phyloP scores from a whole-genome alignment of 2,113 vertebrate genomes.

The Sisor rabdophorus region DNA sequence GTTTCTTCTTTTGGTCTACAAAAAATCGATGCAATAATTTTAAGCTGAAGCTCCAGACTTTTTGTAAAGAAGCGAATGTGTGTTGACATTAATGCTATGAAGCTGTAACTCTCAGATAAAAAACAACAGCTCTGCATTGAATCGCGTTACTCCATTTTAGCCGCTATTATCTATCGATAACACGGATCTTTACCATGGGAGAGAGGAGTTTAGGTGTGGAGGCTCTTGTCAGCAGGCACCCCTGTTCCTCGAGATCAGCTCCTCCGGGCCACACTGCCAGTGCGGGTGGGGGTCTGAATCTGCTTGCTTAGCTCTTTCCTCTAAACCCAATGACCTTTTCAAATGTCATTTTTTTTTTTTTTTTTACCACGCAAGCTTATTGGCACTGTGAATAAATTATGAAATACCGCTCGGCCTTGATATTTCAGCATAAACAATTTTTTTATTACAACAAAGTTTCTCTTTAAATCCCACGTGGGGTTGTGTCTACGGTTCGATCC shows the following conservation, averaged over 20 bases:
- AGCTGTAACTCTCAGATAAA: not conserved
- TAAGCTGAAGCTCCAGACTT: not conserved
- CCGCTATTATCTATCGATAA: conserved; percentile 34
- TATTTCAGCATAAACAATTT: not conserved
- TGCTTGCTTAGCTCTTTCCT: conserved; percentile 36
- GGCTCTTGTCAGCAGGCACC: conserved; percentile 11
- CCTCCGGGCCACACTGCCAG: conserved; percentile 16
- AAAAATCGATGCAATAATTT: conserved; percentile 35
- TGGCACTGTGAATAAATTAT: conserved; percentile 38
- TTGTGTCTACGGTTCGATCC: not conserved
- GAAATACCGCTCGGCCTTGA: conserved; percentile 21
- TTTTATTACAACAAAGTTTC: not conserved
- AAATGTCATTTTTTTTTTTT: conserved; percentile 43
- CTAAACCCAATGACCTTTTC: conserved; percentile 37
- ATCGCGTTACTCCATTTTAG: conserved; percentile 12
- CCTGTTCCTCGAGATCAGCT: conserved; percentile 19
- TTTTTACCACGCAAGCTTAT: conserved; percentile 21
- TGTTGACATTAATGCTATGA: not conserved
- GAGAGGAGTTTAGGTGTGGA: not conserved
- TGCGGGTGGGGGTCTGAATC: conserved; percentile 9
- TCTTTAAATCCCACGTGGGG: not conserved
- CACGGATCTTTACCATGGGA: conserved; percentile 1
- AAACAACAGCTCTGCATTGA: conserved; percentile 1
- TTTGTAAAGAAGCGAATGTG: conserved; percentile 20
- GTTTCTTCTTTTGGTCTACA: not conserved